These are phyloP conservation scores for Bedellia somnulentella DNA, from an alignment of 2,888 invertebrate genomes.

Conservation along the genomic window DNA sequence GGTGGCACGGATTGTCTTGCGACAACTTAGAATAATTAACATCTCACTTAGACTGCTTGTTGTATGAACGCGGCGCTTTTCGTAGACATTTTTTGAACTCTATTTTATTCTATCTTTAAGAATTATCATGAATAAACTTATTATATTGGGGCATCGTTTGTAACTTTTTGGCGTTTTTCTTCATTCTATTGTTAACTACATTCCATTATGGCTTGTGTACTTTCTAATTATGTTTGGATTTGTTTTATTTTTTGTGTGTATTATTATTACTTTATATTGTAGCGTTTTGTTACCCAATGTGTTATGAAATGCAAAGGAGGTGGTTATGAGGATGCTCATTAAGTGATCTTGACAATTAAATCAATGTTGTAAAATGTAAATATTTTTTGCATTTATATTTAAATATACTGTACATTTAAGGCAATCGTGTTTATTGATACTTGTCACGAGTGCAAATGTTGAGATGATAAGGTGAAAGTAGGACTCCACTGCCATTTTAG, in stretches of 20 bases:
- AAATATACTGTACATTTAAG: constrained; percentile 34
- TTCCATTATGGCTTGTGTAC: no score
- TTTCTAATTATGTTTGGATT: no score
- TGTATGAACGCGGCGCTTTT: constrained; percentile 29
- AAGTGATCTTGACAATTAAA: constrained; percentile 55
- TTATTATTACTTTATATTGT: no score
- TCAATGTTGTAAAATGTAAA: constrained; percentile 42
- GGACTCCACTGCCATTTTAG: no score
- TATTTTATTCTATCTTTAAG: constrained; percentile 5
- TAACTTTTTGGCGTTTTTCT: constrained; percentile 3
- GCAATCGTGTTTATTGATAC: constrained; percentile 37
- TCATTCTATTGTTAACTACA: no score
- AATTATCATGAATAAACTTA: constrained; percentile 3
- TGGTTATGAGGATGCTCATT: constrained; percentile 21
- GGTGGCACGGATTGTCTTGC: constrained; percentile 26
- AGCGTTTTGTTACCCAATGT: no score
- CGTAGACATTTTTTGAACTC: constrained; percentile 17
- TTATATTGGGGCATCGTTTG: constrained; percentile 2
- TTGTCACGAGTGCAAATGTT: constrained; percentile 35
- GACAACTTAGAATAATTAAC: constrained; percentile 25
- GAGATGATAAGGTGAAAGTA: constrained; percentile 45
- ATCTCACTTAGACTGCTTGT: constrained; percentile 27
- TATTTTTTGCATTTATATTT: constrained; percentile 40
- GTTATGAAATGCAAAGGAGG: no score
- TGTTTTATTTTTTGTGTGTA: no score